A percentile compares a stretch with the other conserved stretches of the same genome.
Conservation (phyloP, 1,140 invertebrate genomes). For the Brachionus calyciflorus region DNA sequence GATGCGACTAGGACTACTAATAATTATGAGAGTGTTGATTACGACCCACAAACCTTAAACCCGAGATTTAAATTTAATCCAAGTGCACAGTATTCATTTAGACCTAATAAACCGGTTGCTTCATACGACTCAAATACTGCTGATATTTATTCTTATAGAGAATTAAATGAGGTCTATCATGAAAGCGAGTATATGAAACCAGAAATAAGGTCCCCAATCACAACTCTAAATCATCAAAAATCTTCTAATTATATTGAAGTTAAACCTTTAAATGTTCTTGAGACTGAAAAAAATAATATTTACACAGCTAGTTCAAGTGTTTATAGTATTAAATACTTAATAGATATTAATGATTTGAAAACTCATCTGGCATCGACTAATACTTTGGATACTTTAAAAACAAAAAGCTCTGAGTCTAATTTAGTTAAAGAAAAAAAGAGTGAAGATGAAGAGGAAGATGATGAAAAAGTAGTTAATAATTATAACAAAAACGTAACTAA, state of each 20-base stretch:
- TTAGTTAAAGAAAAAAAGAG: background rate
- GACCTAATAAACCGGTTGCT: background rate
- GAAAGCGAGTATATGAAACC: background rate
- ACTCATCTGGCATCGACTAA: conserved; percentile 7
- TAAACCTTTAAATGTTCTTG: background rate
- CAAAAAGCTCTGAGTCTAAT: background rate
- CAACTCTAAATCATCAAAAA: too few species aligned
- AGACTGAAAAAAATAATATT: conserved; percentile 13
- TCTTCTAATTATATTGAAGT: conserved; percentile 27
- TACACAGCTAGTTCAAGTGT: conserved; percentile 17
- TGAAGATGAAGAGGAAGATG: background rate
- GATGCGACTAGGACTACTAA: background rate
- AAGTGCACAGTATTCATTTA: conserved; percentile 14
- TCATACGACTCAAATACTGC: conserved; percentile 37
- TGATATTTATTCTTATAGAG: conserved; percentile 37
- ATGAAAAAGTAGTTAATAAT: conserved; percentile 16
- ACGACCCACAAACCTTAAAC: background rate
- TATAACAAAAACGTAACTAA: conserved; percentile 21
- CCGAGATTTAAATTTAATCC: conserved; percentile 21
- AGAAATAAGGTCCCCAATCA: too few species aligned
- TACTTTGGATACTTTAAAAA: conserved; percentile 28
- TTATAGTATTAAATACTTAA: conserved; percentile 33
- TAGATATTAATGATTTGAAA: conserved; percentile 35
- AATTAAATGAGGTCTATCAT: conserved; percentile 26
- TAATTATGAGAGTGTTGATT: conserved; percentile 31